Conservation (phyloP, 2,797 vertebrate species). For the Phataginus tricuspis region DNA sequence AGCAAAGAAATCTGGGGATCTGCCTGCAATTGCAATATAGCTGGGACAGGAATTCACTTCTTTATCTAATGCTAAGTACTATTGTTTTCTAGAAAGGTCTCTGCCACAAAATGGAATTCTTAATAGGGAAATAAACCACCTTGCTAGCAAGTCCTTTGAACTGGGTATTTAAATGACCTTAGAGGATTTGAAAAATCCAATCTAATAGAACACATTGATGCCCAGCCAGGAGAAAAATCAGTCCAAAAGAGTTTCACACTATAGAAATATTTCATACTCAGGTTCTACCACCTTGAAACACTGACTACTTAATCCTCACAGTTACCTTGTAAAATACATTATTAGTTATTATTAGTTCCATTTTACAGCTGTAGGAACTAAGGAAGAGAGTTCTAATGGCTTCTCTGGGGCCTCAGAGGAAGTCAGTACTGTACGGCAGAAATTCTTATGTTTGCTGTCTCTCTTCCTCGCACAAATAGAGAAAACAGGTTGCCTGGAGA, state of each 20-base stretch:
- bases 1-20: not conserved
- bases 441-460: slow-evolving; percentile 29
- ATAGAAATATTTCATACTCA: not conserved
- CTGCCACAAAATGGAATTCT: slow-evolving; percentile 22
- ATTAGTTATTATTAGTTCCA: slow-evolving; percentile 65
- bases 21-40: not conserved
- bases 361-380: slow-evolving; percentile 67
- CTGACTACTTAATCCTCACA: slow-evolving; percentile 13
- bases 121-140: slow-evolving; percentile 31
- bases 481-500: slow-evolving; percentile 69
- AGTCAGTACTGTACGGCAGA: slow-evolving; percentile 30
- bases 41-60: not conserved
- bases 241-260: not conserved
- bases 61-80: not conserved
- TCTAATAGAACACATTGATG: slow-evolving; percentile 1
- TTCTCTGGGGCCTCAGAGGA: slow-evolving; percentile 74
- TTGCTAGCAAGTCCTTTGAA: not conserved
- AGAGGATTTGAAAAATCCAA: slow-evolving; percentile 50
- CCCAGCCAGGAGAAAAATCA: not conserved
- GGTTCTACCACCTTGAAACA: slow-evolving; percentile 39
- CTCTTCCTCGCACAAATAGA: slow-evolving; percentile 52
- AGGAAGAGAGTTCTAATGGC: slow-evolving; percentile 61
- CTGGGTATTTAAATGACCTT: slow-evolving; percentile 45
- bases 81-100: slow-evolving; percentile 44
- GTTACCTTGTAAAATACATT: slow-evolving; percentile 62